phyloP scores from a whole-genome alignment of 2,888 invertebrate species.

The Mimumesa dahlbomi region DNA sequence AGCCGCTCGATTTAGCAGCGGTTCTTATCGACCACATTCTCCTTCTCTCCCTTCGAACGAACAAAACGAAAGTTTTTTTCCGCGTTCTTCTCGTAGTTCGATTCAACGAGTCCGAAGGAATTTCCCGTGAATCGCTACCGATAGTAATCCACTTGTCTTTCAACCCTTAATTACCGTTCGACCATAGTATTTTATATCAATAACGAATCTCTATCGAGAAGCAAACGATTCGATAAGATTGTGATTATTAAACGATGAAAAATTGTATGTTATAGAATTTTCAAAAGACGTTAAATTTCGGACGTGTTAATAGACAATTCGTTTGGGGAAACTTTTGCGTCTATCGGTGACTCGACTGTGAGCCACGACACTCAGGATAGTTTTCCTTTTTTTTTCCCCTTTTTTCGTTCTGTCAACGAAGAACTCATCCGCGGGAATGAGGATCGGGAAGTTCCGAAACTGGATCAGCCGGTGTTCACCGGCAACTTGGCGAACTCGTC shows the following conservation, averaged over 20 bases:
- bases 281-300: too few species aligned
- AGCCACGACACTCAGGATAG: constrained; percentile 23
- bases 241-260: too few species aligned
- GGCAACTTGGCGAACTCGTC: constrained; percentile 60
- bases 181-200: too few species aligned
- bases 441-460: constrained; percentile 51
- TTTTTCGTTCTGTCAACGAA: constrained; percentile 27
- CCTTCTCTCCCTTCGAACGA: constrained; percentile 30
- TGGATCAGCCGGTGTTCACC: constrained; percentile 60
- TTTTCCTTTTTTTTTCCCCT: too few species aligned
- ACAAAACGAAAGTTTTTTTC: constrained; percentile 19
- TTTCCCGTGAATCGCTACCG: background rate
- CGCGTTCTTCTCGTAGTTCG: too few species aligned
- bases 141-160: too few species aligned
- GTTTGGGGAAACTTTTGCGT: constrained; percentile 30
- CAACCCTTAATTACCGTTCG: too few species aligned
- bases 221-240: too few species aligned
- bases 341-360: constrained; percentile 39
- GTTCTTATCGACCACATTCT: constrained; percentile 32
- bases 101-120: background rate
- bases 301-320: too few species aligned
- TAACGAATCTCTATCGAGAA: too few species aligned
- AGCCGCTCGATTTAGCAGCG: constrained; percentile 43
- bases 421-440: constrained; percentile 18
- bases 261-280: too few species aligned